A percentile compares a stretch with the other conserved stretches of the same genome.
Conservation (phyloP, 2,888 invertebrate genomes). For the Proisotoma minuta region DNA sequence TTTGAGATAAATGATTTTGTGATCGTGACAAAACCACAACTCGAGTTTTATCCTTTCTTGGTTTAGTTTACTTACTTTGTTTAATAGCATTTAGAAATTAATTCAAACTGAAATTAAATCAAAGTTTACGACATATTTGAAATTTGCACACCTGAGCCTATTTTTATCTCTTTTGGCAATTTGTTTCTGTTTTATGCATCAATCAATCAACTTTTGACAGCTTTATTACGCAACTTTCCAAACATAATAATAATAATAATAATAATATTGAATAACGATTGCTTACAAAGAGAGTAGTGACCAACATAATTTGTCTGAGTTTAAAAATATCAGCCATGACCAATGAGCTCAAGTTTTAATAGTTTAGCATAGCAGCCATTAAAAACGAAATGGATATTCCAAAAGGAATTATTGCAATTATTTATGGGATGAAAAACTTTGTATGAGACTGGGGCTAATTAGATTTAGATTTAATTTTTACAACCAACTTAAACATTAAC, state of each 20-base stretch:
- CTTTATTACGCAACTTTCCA: too few species aligned
- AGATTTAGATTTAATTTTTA: slow-evolving; percentile 14
- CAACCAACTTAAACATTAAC: slow-evolving; percentile 1
- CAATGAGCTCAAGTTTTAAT: slow-evolving; percentile 1
- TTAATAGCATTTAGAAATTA: too few species aligned
- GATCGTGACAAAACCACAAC: too few species aligned
- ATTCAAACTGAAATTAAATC: too few species aligned
- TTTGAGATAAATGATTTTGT: neutral
- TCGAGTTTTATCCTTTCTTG: too few species aligned
- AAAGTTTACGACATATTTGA: neutral
- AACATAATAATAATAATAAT: neutral
- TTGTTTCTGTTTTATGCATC: too few species aligned
- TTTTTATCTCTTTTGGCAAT: too few species aligned
- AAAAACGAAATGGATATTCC: too few species aligned
- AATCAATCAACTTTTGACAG: too few species aligned
- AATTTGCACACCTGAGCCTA: neutral
- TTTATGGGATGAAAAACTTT: neutral
- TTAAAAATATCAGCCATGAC: slow-evolving; percentile 13
- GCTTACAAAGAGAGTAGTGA: slow-evolving; percentile 5
- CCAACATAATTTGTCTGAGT: slow-evolving; percentile 11
- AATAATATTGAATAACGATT: neutral
- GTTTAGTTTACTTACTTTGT: neutral
- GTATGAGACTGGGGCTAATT: slow-evolving; percentile 6
- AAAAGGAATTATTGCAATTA: too few species aligned
- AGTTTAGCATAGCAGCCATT: neutral